A percentile compares a stretch with the other conserved stretches of the same genome.
Conservation (phyloP, 2,888 invertebrate genomes). For the Lepetodrilus schrolli region DNA sequence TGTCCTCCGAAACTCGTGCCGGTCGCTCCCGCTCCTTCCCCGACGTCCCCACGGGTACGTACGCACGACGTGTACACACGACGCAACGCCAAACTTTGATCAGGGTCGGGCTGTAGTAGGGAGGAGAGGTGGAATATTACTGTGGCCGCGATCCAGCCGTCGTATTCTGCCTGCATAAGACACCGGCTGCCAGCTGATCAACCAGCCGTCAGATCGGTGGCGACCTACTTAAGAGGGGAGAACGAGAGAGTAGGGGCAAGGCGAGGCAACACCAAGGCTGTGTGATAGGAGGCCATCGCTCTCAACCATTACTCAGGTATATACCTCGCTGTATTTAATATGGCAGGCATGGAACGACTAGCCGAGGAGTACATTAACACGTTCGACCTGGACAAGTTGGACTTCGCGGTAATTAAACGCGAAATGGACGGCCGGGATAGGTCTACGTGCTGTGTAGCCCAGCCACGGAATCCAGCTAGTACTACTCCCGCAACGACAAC, state of each 20-base stretch:
- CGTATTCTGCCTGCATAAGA: background rate
- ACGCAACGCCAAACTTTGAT: too few species aligned
- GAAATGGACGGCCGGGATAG: constrained; percentile 52
- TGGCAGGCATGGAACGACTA: constrained; percentile 52
- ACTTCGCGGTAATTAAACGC: constrained; percentile 52
- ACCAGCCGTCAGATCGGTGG: background rate
- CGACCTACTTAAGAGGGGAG: constrained; percentile 27
- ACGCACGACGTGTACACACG: too few species aligned
- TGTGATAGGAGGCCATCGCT: background rate
- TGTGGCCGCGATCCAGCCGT: background rate
- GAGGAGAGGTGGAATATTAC: background rate
- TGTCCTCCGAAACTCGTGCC: constrained; percentile 39
- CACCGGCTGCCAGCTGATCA: constrained; percentile 29
- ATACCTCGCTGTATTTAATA: too few species aligned
- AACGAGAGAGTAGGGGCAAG: background rate
- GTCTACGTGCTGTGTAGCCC: constrained; percentile 48
- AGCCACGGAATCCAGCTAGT: constrained; percentile 27
- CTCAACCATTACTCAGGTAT: background rate
- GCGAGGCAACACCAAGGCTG: constrained; percentile 30
- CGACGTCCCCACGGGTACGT: too few species aligned
- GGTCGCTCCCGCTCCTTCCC: background rate
- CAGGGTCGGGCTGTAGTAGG: background rate
- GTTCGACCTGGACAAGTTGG: constrained; percentile 67
- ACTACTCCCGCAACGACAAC: constrained; percentile 42
- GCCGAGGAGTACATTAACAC: constrained; percentile 67